These are phyloP conservation scores for Xiphophorus couchianus DNA, from an alignment of 2,113 vertebrate genomes.

Conservation along the genomic window DNA sequence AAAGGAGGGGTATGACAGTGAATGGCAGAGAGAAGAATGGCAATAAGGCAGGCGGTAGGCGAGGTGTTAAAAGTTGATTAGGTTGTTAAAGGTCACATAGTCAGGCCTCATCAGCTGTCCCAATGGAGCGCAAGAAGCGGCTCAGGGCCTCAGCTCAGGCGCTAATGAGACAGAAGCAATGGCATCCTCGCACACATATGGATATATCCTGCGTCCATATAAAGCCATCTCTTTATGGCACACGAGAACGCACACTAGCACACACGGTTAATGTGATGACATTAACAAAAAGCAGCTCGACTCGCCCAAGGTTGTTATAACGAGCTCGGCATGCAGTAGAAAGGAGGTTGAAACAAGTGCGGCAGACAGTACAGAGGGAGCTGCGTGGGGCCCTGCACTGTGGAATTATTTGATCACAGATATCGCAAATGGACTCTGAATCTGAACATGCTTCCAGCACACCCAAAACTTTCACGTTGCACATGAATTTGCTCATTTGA, in stretches of 20 bases:
- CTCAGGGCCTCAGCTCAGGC: conserved; percentile 61
- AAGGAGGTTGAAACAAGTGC: conserved; percentile 16
- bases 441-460: conserved; percentile 16
- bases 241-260: conserved; percentile 14
- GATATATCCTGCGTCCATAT: conserved; percentile 51
- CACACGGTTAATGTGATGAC: conserved; percentile 45
- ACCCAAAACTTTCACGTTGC: conserved; percentile 47
- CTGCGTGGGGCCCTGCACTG: conserved; percentile 22
- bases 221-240: conserved; percentile 32
- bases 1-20: conserved; percentile 17
- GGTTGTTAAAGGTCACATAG: conserved; percentile 83
- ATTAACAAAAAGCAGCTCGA: conserved; percentile 46
- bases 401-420: conserved; percentile 48
- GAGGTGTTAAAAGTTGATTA: conserved; percentile 87
- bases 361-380: conserved; percentile 10
- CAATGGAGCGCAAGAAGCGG: conserved; percentile 65
- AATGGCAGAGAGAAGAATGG: conserved; percentile 63
- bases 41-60: conserved; percentile 67
- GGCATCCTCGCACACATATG: conserved; percentile 59
- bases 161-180: conserved; percentile 80
- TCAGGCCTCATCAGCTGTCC: conserved; percentile 77
- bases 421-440: conserved; percentile 19
- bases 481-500: conserved; percentile 62
- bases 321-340: conserved; percentile 25
- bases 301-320: conserved; percentile 50